These are phyloP conservation scores for Acropora yongei DNA, from an alignment of 64 coral and sea anemone genomes.

Conservation along the genomic window DNA sequence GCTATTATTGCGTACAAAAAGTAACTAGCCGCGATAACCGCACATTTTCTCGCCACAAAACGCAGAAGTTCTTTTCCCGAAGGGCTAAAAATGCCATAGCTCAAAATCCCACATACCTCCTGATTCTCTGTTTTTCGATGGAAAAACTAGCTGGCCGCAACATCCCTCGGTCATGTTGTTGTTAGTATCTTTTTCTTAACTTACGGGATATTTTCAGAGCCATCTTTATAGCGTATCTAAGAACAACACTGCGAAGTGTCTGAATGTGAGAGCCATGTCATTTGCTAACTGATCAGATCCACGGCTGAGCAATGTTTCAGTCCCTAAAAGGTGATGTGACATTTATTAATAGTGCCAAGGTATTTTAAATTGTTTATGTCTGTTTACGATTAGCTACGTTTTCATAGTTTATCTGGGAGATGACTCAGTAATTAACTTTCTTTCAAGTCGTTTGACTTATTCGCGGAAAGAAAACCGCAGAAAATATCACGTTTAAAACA, in stretches of 20 bases:
- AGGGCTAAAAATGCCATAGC: not conserved
- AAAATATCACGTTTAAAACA: not conserved
- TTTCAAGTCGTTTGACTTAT: not conserved
- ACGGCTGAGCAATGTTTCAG: not conserved
- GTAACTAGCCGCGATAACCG: not conserved
- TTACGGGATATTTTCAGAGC: not conserved
- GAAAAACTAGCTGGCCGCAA: not conserved
- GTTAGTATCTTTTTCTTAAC: not conserved
- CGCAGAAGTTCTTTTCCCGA: not conserved
- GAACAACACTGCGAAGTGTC: not conserved
- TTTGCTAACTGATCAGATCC: not conserved
- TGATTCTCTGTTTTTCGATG: not conserved
- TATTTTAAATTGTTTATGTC: conserved; percentile 45
- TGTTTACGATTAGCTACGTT: not conserved
- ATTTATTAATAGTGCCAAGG: conserved; percentile 46
- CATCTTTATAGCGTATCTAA: not conserved
- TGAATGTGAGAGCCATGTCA: not conserved
- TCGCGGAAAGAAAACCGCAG: not conserved
- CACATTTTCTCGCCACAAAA: not conserved
- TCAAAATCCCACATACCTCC: conserved; percentile 4
- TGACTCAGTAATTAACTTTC: conserved; percentile 8
- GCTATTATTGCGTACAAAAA: not conserved
- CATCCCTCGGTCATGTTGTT: conserved; percentile 10
- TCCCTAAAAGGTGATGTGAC: conserved; percentile 48
- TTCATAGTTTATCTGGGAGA: conserved; percentile 18